Percentiles rank a stretch among this genome's conserved stretches.
Conservation (phyloP, 2,113 vertebrate species). For the Myxocyprinus asiaticus region DNA sequence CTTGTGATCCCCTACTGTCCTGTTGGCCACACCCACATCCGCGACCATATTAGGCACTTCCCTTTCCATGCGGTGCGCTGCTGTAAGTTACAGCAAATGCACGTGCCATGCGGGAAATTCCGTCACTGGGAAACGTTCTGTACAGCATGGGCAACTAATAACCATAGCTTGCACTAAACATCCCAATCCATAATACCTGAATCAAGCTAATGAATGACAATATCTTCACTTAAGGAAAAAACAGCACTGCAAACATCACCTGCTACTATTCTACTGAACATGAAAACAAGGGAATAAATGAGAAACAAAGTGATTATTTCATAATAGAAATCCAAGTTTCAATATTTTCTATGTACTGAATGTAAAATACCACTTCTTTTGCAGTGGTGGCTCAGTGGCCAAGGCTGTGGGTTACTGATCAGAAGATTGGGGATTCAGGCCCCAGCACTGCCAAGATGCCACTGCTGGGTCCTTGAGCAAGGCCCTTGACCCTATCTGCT, state of each 20-base stretch:
- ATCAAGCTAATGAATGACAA: not conserved
- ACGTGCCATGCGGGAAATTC: slow-evolving; percentile 78
- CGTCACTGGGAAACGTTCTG: slow-evolving; percentile 60
- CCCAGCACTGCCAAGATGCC: no score
- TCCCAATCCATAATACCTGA: not conserved
- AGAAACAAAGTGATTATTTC: no score
- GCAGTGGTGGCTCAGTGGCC: no score
- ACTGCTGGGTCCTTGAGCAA: no score
- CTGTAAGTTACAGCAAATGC: slow-evolving; percentile 70
- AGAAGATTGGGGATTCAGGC: no score
- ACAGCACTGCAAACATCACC: not conserved
- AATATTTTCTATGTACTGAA: no score
- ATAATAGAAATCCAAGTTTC: no score
- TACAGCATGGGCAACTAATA: not conserved
- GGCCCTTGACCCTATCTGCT: no score
- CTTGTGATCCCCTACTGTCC: slow-evolving; percentile 71
- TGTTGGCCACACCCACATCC: slow-evolving; percentile 75
- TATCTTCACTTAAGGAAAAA: not conserved
- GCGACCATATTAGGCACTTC: slow-evolving; percentile 73
- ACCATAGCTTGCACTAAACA: not conserved
- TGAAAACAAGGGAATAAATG: not conserved
- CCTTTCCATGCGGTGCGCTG: slow-evolving; percentile 63
- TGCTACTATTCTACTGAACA: not conserved
- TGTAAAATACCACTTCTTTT: no score
- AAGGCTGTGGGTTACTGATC: no score